These are phyloP conservation scores for Mantis religiosa DNA, from an alignment of 2,888 invertebrate genomes.

Conservation along the genomic window DNA sequence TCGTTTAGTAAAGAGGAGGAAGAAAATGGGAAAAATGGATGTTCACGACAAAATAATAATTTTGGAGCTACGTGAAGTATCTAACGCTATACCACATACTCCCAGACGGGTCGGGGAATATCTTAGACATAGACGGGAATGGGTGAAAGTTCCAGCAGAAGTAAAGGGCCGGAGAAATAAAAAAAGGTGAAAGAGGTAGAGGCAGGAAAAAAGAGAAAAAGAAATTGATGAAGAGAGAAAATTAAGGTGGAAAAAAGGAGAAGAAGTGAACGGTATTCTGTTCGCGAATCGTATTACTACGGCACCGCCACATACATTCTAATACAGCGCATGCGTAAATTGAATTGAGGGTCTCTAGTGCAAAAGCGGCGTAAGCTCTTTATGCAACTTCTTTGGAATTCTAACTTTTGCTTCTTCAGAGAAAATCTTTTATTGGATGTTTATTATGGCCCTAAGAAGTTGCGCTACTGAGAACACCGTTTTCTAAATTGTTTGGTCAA, in stretches of 20 bases:
- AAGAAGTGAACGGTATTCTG: neutral
- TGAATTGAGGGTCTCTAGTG: neutral
- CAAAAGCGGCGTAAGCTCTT: neutral
- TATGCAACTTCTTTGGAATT: neutral
- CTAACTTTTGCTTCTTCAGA: too few species aligned
- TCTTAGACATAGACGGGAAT: neutral
- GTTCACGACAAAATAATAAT: neutral
- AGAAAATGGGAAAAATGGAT: neutral
- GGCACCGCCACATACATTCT: neutral
- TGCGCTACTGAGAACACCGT: too few species aligned
- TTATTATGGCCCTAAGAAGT: too few species aligned
- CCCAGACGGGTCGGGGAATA: neutral
- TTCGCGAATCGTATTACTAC: neutral
- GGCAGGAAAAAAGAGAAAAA: neutral
- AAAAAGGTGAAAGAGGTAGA: neutral
- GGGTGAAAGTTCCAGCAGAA: neutral
- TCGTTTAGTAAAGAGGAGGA: neutral
- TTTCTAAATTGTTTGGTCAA: too few species aligned
- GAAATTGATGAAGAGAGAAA: neutral
- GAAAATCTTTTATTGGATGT: too few species aligned
- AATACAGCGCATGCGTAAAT: neutral
- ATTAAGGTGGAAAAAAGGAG: neutral
- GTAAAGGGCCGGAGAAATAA: neutral
- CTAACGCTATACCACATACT: neutral
- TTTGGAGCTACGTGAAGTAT: neutral